Base-by-base conservation (phyloP, 1,140 invertebrate species). In the Phymastichus coffea region DNA sequence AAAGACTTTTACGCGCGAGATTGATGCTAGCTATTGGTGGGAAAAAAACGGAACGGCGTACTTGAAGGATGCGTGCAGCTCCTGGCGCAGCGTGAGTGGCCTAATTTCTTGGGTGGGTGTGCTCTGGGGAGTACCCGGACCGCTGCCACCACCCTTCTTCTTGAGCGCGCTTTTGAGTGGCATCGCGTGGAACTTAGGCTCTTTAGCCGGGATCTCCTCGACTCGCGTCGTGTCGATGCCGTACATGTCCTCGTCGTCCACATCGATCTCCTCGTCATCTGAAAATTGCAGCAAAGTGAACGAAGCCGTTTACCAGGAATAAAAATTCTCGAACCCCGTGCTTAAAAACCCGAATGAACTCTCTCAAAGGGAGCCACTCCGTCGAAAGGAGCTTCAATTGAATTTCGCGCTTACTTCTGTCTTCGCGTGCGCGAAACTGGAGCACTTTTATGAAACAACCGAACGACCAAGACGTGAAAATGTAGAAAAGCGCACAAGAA, bases 91-190 rank as follows among this genome's bases (percentile, higher is more conserved):
- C 38, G 86, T 85, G 57, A 88, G 70, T 38, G 86, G 85, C 70
- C 87, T 80, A 63, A 85, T 86, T 66, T 88, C 87, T 68, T 91
- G 89, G n/a, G 90, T 92, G 37, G 90, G 91, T 54, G 88, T 90
- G 79, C 75, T 86, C 77, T 81, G 84, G 61, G 80, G 86, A 48
- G 82, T 89, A 59, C 77, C 86, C 65, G 79, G 82, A 53, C 77
- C 81, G 71, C 80, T 83, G 68, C 83, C 80, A 70, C 79, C 82
- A 10, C 79, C 75, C 67, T 90, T 88, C 73, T 95, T 95, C 81
- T 95, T 95, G 37, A 95, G 82, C n/a, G 93, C 93, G 20, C 91
- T 94, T 73, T 95, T 95, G 43, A 94, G 83, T 56, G 93, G 93
- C 80, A 93, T 86, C 56, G 92, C 92, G 81, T 94, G 90, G 73